phyloP scores from a whole-genome alignment of 2,797 vertebrate species.

The Crenuchus spilurus region DNA sequence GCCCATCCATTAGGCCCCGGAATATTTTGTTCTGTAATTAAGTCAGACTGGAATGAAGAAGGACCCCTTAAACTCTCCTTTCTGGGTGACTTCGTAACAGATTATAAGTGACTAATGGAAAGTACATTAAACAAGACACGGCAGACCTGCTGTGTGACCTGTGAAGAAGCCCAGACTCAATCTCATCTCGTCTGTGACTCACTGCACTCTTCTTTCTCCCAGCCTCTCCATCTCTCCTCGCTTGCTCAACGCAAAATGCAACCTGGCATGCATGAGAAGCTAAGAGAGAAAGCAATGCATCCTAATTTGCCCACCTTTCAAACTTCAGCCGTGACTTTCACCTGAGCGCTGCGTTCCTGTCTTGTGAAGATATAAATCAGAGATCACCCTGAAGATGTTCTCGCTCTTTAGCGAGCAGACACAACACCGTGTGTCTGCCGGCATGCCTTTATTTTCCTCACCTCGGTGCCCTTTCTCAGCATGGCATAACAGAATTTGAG shows the following conservation, averaged over 20 bases:
- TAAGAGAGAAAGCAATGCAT: constrained; percentile 18
- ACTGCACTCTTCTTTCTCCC: not conserved
- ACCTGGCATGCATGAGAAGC: not conserved
- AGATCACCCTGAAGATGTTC: not conserved
- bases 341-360: not conserved
- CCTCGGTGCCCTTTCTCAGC: not conserved
- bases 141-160: constrained; percentile 52
- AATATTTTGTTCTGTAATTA: constrained; percentile 26
- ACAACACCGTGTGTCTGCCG: not conserved
- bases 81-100: constrained; percentile 36
- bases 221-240: not conserved
- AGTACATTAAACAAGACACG: constrained; percentile 65
- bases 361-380: not conserved
- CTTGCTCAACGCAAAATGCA: not conserved
- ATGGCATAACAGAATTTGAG: not conserved
- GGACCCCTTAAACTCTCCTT: constrained; percentile 23
- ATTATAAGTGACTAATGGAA: constrained; percentile 65
- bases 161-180: constrained; percentile 20
- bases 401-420: too few species aligned
- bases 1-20: constrained; percentile 6
- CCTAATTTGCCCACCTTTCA: constrained; percentile 28
- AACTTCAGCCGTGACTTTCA: not conserved
- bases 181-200: constrained; percentile 57
- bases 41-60: constrained; percentile 9
- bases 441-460: not conserved